These are phyloP conservation scores for Synanthedon formicaeformis DNA, from an alignment of 2,888 invertebrate species.

Conservation along the genomic window DNA sequence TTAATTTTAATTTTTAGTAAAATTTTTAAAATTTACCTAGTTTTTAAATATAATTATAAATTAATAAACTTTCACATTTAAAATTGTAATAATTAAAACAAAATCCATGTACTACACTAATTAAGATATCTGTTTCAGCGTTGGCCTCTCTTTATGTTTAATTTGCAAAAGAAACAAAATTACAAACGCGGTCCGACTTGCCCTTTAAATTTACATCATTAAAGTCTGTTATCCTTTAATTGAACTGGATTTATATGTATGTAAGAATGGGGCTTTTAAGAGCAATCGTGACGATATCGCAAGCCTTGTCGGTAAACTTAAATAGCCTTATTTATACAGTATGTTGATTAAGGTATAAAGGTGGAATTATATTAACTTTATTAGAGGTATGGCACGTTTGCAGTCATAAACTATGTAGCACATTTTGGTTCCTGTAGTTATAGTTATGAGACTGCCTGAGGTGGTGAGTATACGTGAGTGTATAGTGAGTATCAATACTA, in stretches of 20 bases:
- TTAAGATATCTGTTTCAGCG: conserved; percentile 31
- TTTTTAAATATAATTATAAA: no score
- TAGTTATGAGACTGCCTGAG: no score
- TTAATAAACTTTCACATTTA: neutral
- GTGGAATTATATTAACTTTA: no score
- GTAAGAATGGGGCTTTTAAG: conserved; percentile 31
- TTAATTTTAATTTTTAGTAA: no score
- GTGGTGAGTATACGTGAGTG: no score
- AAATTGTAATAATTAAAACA: neutral
- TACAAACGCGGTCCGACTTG: conserved; percentile 2
- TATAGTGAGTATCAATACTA: no score
- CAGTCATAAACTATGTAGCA: no score
- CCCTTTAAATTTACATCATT: conserved; percentile 10
- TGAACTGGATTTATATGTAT: conserved; percentile 6
- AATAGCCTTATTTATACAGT: conserved; percentile 30
- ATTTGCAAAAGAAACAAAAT: conserved; percentile 17
- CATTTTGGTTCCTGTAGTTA: no score
- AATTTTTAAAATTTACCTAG: no score
- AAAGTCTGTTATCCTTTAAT: conserved; percentile 13
- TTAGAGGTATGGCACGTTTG: no score
- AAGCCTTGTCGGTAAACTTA: conserved; percentile 20
- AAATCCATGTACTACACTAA: conserved; percentile 28
- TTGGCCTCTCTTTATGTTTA: conserved; percentile 23
- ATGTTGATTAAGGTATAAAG: no score
- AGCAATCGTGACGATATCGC: conserved; percentile 15